These are phyloP conservation scores for Escarpia spicata DNA, from an alignment of 2,888 invertebrate genomes.

Conservation along the genomic window DNA sequence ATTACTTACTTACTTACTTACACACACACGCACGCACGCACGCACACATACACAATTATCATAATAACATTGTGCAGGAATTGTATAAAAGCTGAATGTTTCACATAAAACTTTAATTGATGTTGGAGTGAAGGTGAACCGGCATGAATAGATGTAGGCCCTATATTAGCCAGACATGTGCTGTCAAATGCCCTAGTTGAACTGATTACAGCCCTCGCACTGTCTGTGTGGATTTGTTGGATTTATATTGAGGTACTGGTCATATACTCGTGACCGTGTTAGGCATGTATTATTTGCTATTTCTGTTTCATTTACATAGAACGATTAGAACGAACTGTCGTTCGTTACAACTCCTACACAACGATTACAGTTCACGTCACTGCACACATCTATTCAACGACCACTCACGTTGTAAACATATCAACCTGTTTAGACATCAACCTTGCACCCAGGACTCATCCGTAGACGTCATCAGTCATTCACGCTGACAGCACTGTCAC, in stretches of 20 bases:
- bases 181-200: no score
- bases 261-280: not conserved
- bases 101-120: not conserved
- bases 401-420: not conserved
- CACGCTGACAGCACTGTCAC: not conserved
- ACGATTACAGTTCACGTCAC: not conserved
- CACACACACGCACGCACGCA: no score
- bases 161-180: no score
- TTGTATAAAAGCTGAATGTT: not conserved
- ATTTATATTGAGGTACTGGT: not conserved
- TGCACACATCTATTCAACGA: not conserved
- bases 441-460: not conserved
- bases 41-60: no score
- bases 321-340: not conserved
- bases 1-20: no score
- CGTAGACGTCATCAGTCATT: not conserved
- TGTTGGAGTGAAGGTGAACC: not conserved
- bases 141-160: no score
- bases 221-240: no score
- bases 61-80: not conserved
- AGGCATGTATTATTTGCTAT: not conserved
- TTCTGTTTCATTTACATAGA: not conserved
- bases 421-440: not conserved
- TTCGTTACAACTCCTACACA: no score
- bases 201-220: no score